These are phyloP conservation scores for Hirtodrosophila alboralis DNA, from an alignment of 2,888 invertebrate genomes.

Conservation along the genomic window DNA sequence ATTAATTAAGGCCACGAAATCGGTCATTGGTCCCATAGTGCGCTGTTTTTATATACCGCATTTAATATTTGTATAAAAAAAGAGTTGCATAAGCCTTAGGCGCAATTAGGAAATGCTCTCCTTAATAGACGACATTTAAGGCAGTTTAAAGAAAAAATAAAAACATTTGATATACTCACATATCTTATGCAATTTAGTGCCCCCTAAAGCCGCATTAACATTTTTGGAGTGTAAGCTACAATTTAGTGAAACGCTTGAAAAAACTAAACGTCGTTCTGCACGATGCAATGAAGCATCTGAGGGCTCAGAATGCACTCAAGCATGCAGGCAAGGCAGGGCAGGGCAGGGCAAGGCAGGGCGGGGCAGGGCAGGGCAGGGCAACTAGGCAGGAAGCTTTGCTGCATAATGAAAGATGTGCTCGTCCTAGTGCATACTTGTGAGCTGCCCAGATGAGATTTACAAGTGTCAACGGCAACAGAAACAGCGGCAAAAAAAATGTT, in stretches of 20 bases:
- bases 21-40: no score
- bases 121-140: background rate
- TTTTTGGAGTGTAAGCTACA: constrained; percentile 17
- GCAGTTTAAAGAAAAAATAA: constrained; percentile 7
- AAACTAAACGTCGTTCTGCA: constrained; percentile 37
- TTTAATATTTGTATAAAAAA: no score
- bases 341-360: constrained; percentile 3
- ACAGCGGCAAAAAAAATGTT: constrained; percentile 4
- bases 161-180: constrained; percentile 14
- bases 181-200: constrained; percentile 28
- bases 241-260: constrained; percentile 36
- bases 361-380: constrained; percentile 5
- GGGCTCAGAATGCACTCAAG: constrained; percentile 20
- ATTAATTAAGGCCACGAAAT: no score
- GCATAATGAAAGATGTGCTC: constrained; percentile 58
- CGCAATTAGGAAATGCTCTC: constrained; percentile 11
- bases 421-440: constrained; percentile 47
- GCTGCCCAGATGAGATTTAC: constrained; percentile 64
- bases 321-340: no score
- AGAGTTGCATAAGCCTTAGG: constrained; percentile 33
- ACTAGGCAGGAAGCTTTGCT: constrained; percentile 10
- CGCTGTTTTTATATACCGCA: no score
- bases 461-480: constrained; percentile 60
- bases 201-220: constrained; percentile 40
- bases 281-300: constrained; percentile 30